These are phyloP conservation scores for silkworm (Bombyx mori) DNA, from an alignment of 1,140 invertebrate species.

Conservation along the genomic window DNA sequence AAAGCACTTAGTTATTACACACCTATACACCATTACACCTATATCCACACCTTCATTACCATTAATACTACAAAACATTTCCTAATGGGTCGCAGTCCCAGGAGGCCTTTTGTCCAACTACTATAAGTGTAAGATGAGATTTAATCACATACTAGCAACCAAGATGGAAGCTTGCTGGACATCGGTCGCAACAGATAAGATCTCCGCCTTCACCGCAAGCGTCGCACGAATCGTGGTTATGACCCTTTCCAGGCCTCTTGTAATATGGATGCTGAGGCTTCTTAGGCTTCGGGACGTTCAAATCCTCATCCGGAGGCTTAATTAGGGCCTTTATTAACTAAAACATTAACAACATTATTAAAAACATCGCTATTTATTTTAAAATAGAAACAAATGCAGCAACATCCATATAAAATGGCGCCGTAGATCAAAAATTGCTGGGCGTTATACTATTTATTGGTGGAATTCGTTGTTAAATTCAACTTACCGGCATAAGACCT, in stretches of 20 bases:
- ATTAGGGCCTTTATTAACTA: conserved; percentile 92
- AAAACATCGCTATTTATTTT: neutral
- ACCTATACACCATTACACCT: too few relatives aligned
- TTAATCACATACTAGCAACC: conserved; percentile 87
- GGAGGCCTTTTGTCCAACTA: too few relatives aligned
- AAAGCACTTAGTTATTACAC: too few relatives aligned
- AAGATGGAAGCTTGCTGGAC: conserved; percentile 95
- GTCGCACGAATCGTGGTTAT: conserved; percentile 95
- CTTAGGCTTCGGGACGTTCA: conserved; percentile 75
- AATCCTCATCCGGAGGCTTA: conserved; percentile 86
- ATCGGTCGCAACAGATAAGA: conserved; percentile 95
- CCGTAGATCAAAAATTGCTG: conserved; percentile 13
- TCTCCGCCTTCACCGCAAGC: conserved; percentile 94
- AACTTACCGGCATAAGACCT: conserved; percentile 56
- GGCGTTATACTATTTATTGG: neutral
- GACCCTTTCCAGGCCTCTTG: conserved; percentile 87
- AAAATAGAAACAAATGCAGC: conserved; percentile 1
- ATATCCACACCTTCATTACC: too few relatives aligned
- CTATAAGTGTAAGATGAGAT: too few relatives aligned
- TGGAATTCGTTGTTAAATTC: neutral
- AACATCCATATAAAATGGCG: conserved; percentile 25
- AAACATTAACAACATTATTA: conserved; percentile 7
- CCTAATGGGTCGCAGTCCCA: too few relatives aligned
- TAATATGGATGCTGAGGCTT: conserved; percentile 86
- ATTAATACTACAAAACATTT: too few relatives aligned